Conservation (phyloP, 2,888 invertebrate species). For the Silvanus unidentatus region DNA sequence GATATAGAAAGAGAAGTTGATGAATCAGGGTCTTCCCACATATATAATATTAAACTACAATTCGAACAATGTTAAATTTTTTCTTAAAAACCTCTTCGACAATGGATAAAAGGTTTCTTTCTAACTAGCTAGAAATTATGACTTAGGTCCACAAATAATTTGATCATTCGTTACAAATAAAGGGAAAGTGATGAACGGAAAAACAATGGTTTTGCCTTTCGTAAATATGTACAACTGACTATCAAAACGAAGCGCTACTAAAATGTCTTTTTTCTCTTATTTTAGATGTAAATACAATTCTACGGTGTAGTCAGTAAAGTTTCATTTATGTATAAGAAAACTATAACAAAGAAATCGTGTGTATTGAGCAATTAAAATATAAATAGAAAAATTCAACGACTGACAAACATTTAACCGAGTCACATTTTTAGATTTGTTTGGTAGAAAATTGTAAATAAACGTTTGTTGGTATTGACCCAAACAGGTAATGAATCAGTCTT, state of each 20-base stretch:
- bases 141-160: constrained; percentile 33
- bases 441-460: constrained; percentile 2
- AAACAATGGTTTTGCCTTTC: constrained; percentile 6
- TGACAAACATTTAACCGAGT: constrained; percentile 15
- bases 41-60: no score
- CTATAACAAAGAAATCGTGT: constrained; percentile 6
- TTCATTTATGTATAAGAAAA: no score
- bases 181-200: no score
- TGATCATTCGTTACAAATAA: constrained; percentile 15
- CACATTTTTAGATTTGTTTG: constrained; percentile 16
- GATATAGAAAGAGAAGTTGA: no score
- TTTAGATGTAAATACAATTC: constrained; percentile 6
- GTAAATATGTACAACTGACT: constrained; percentile 14
- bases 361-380: constrained; percentile 19
- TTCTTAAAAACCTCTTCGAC: no score
- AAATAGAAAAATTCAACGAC: constrained; percentile 11
- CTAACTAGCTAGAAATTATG: constrained; percentile 24
- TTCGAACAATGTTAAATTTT: no score
- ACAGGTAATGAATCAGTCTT: no score
- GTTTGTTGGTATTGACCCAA: no score
- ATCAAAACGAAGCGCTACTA: constrained; percentile 13
- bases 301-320: constrained; percentile 10
- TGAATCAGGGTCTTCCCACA: no score
- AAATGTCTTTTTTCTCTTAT: constrained; percentile 17
- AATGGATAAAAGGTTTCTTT: no score